phyloP scores from a whole-genome alignment of 2,888 invertebrate species.

The Cremastobaeus sp. region DNA sequence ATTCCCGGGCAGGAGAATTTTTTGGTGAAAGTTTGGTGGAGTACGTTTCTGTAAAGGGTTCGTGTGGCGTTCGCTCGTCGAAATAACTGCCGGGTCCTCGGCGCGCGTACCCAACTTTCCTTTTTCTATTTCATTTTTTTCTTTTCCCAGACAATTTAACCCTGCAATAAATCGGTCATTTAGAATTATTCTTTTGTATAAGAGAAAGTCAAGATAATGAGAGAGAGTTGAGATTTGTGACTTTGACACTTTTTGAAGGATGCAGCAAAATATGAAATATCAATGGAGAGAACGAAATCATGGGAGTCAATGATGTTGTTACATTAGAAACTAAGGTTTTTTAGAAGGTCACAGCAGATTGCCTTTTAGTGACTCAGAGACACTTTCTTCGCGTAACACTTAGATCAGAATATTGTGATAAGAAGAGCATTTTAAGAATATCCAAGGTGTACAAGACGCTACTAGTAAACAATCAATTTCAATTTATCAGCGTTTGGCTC shows the following conservation, averaged over 20 bases:
- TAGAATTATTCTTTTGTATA: constrained; percentile 64
- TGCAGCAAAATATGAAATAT: constrained; percentile 31
- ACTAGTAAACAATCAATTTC: too few species aligned
- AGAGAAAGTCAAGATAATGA: constrained; percentile 69
- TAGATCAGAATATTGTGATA: constrained; percentile 4
- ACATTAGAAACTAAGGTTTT: too few species aligned
- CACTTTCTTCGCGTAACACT: too few species aligned
- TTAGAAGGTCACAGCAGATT: neutral
- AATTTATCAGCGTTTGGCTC: too few species aligned
- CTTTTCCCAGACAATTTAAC: constrained; percentile 66
- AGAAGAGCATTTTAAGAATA: constrained; percentile 8
- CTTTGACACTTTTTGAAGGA: constrained; percentile 49
- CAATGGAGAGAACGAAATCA: neutral
- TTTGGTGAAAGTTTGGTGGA: constrained; percentile 69
- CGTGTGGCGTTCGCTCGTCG: constrained; percentile 39
- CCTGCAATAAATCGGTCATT: constrained; percentile 74
- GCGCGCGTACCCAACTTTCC: constrained; percentile 66
- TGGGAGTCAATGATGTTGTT: too few species aligned
- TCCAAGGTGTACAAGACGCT: too few species aligned
- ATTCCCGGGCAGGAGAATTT: constrained; percentile 64
- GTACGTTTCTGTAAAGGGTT: constrained; percentile 70
- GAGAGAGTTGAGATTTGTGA: constrained; percentile 64
- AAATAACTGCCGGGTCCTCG: constrained; percentile 63
- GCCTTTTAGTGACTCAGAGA: too few species aligned
- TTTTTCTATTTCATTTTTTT: constrained; percentile 63